Conservation (phyloP, 2,113 vertebrate species). For the Sinocyclocheilus anophthalmus region DNA sequence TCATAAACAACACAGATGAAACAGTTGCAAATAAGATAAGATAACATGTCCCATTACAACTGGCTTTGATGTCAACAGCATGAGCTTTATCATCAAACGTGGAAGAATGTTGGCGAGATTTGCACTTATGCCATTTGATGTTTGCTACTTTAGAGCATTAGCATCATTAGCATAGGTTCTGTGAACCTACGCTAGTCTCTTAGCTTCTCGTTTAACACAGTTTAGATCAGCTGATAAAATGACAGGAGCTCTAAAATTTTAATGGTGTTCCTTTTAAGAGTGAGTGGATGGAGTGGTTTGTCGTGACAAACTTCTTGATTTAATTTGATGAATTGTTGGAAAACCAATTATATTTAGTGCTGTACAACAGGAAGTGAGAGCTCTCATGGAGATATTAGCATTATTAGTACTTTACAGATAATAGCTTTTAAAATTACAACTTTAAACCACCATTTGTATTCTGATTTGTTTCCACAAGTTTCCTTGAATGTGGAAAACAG, state of each 20-base stretch:
- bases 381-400: background rate
- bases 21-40: conserved; percentile 43
- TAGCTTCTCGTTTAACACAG: background rate
- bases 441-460: background rate
- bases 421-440: background rate
- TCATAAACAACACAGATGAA: conserved; percentile 27
- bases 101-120: conserved; percentile 13
- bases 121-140: conserved; percentile 39
- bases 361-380: background rate
- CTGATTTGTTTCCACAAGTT: background rate
- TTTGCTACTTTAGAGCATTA: conserved; percentile 17
- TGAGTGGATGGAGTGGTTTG: background rate
- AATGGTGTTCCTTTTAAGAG: background rate
- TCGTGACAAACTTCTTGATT: background rate
- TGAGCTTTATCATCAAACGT: conserved; percentile 27
- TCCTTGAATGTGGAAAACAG: background rate
- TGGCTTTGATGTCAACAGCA: conserved; percentile 48
- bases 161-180: conserved; percentile 18
- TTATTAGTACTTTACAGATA: background rate
- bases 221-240: background rate
- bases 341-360: background rate
- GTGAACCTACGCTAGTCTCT: background rate
- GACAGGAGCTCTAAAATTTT: background rate
- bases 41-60: conserved; percentile 34
- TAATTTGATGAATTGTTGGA: background rate